These are phyloP conservation scores for Polyommatus iphigenia DNA, from an alignment of 2,888 invertebrate genomes.

Conservation along the genomic window DNA sequence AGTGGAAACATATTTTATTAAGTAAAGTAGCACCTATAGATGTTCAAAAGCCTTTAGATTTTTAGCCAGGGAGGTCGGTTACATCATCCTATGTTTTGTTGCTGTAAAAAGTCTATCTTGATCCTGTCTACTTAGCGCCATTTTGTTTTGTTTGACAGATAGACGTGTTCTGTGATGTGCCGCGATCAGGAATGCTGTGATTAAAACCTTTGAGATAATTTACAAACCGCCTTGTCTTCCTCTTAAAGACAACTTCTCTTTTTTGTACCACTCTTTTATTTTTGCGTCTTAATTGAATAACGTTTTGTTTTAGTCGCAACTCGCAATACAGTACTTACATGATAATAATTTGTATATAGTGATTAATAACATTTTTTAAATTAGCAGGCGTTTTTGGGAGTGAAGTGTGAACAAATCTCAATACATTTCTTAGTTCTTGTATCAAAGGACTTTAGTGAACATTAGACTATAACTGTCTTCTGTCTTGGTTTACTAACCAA, in stretches of 20 bases:
- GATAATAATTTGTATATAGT: neutral
- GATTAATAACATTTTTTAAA: neutral
- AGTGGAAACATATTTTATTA: too few relatives aligned
- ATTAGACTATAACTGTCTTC: too few relatives aligned
- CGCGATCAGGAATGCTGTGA: slow-evolving; percentile 56
- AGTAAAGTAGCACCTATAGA: too few relatives aligned
- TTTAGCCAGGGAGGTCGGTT: neutral
- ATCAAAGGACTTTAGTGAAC: too few relatives aligned
- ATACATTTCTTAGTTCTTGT: too few relatives aligned
- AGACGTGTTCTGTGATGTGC: slow-evolving; percentile 62
- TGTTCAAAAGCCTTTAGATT: neutral
- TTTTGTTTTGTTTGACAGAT: slow-evolving; percentile 73
- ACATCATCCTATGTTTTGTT: neutral
- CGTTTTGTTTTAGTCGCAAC: neutral
- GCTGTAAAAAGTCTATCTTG: slow-evolving; percentile 35
- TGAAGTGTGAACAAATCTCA: too few relatives aligned
- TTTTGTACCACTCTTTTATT: slow-evolving; percentile 33
- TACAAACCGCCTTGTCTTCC: slow-evolving; percentile 58
- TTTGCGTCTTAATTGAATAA: too few relatives aligned
- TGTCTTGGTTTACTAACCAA: too few relatives aligned
- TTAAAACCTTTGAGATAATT: slow-evolving; percentile 70
- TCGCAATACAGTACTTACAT: too few relatives aligned
- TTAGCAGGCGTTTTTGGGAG: neutral
- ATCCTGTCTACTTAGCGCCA: slow-evolving; percentile 69
- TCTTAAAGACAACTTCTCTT: slow-evolving; percentile 52